These are phyloP conservation scores for Trachurus trachurus DNA, from an alignment of 2,797 vertebrate genomes.

Conservation along the genomic window DNA sequence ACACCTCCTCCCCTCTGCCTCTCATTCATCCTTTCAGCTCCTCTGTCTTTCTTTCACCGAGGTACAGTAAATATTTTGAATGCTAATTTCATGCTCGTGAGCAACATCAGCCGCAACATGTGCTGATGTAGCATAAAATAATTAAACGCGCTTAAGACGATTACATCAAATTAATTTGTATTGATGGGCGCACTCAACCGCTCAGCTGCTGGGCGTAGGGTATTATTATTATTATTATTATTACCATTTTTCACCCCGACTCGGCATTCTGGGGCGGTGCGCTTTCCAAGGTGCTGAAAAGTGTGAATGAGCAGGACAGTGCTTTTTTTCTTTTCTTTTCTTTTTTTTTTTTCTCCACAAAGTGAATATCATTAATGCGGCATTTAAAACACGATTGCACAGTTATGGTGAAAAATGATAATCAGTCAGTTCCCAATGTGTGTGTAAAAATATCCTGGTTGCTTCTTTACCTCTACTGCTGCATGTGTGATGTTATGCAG, in stretches of 20 bases:
- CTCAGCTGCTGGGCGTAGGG: constrained; percentile 44
- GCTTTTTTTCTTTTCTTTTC: background rate
- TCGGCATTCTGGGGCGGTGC: constrained; percentile 32
- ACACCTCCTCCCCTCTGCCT: background rate
- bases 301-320: constrained; percentile 22
- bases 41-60: constrained; percentile 35
- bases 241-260: constrained; percentile 37
- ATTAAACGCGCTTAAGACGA: constrained; percentile 77
- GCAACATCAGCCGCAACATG: constrained; percentile 57
- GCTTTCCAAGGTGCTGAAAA: constrained; percentile 72
- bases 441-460: constrained; percentile 57
- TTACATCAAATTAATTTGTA: constrained; percentile 78
- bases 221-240: constrained; percentile 50
- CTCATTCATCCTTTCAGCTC: too few species aligned
- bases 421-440: constrained; percentile 53
- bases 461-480: constrained; percentile 46
- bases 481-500: constrained; percentile 30
- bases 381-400: constrained; percentile 19
- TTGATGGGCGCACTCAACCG: constrained; percentile 70
- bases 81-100: constrained; percentile 74
- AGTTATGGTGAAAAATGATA: constrained; percentile 35
- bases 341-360: constrained; percentile 14
- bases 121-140: constrained; percentile 80
- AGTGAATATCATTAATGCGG: constrained; percentile 24
- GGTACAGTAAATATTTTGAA: constrained; percentile 74